A percentile compares a stretch with the other conserved stretches of the same genome.
These are phyloP conservation scores for Trichechus manatus DNA, from an alignment of 2,113 vertebrate species.

Conservation along the genomic window DNA sequence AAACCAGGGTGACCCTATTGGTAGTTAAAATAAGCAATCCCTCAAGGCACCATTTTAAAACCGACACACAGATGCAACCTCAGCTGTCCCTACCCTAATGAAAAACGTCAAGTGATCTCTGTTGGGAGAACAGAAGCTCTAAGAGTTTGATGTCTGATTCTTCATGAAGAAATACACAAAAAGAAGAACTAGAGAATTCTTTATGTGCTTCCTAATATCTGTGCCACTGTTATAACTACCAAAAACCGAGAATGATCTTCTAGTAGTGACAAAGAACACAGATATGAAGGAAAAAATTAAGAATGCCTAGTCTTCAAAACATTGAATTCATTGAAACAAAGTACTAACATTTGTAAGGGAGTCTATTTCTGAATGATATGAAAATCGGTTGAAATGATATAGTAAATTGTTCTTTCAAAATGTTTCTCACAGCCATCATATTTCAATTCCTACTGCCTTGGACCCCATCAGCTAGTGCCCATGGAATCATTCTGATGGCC, in stretches of 20 bases:
- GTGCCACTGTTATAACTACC: background rate
- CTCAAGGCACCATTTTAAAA: constrained; percentile 37
- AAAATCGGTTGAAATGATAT: background rate
- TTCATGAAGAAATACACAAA: background rate
- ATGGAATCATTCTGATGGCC: background rate
- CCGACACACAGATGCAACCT: background rate
- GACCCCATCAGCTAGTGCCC: background rate
- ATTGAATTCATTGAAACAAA: background rate
- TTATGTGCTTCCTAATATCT: background rate
- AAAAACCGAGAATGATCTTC: background rate
- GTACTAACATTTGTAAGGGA: background rate
- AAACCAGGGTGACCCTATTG: background rate
- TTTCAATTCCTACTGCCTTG: background rate
- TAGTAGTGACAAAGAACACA: background rate
- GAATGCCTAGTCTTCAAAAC: background rate
- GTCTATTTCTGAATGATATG: background rate
- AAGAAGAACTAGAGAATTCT: background rate
- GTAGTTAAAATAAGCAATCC: constrained; percentile 51
- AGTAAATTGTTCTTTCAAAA: background rate
- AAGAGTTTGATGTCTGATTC: background rate
- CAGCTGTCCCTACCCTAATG: background rate
- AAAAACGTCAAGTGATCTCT: constrained; percentile 8
- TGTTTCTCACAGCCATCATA: background rate
- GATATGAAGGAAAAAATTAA: background rate
- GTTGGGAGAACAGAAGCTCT: background rate